Conservation (phyloP, 2,888 invertebrate genomes). For the Tenthredo amoena region DNA sequence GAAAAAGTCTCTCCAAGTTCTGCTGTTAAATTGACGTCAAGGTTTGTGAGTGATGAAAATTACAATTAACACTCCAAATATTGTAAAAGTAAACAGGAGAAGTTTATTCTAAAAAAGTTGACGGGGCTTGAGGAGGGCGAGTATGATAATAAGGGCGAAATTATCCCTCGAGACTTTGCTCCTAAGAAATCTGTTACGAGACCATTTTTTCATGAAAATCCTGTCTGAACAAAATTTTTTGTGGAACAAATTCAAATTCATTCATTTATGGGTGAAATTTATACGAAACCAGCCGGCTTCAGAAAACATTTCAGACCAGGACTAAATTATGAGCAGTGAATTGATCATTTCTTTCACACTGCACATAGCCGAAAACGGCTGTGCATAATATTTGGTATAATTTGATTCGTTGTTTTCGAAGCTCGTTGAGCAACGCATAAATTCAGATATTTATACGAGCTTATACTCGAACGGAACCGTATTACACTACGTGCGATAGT, state of each 20-base stretch:
- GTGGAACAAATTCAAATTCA: not conserved
- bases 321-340: not conserved
- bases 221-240: not conserved
- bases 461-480: not conserved
- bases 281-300: not conserved
- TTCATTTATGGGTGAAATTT: not conserved
- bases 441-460: constrained; percentile 21
- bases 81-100: not conserved
- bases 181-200: not conserved
- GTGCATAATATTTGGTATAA: constrained; percentile 19
- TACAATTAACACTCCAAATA: not conserved
- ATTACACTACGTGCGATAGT: constrained; percentile 17
- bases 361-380: not conserved
- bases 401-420: not conserved
- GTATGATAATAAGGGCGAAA: not conserved
- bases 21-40: not conserved
- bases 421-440: not conserved
- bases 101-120: not conserved
- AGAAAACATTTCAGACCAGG: not conserved
- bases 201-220: not conserved
- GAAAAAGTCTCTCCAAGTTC: not conserved
- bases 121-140: not conserved
- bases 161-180: not conserved
- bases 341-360: not conserved
- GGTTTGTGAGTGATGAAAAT: not conserved